These are phyloP conservation scores for Acrocephalus scirpaceus DNA, from an alignment of 2,797 vertebrate species.

Conservation along the genomic window DNA sequence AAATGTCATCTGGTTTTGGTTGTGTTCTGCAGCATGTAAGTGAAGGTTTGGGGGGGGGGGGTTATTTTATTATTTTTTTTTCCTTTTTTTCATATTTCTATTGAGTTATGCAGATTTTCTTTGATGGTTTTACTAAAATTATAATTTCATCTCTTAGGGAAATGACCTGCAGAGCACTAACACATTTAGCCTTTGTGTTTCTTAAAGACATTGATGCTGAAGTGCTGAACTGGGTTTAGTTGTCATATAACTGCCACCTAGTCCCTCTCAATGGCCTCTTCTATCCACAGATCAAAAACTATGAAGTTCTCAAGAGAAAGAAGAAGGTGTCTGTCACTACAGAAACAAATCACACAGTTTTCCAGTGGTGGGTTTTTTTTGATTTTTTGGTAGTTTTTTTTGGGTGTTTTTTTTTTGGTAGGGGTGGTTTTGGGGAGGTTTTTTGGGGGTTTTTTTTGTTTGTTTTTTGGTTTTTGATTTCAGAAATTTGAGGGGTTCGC, in stretches of 20 bases:
- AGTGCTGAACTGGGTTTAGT: not conserved
- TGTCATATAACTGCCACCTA: not conserved
- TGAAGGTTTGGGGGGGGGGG: not conserved
- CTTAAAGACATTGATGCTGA: not conserved
- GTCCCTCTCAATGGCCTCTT: not conserved
- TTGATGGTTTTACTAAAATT: not conserved
- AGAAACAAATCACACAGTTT: not conserved
- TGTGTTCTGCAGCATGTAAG: not conserved
- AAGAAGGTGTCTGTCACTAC: not conserved
- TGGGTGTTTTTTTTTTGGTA: too few species aligned
- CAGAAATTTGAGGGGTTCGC: not conserved
- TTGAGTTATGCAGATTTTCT: not conserved
- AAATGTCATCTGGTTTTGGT: not conserved
- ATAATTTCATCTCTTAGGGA: not conserved
- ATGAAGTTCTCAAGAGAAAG: not conserved
- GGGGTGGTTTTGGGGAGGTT: too few species aligned
- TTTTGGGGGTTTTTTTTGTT: too few species aligned
- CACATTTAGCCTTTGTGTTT: not conserved
- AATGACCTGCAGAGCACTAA: not conserved
- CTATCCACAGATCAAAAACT: not conserved
- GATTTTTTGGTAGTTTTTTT: too few species aligned
- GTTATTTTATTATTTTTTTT: accelerated
- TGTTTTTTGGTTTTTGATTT: not conserved
- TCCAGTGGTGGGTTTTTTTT: not conserved
- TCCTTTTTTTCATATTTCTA: not conserved